Percentiles rank a stretch among this genome's conserved stretches.
phyloP scores from a whole-genome alignment of 2,797 vertebrate genomes.

The Knipowitschia caucasica region DNA sequence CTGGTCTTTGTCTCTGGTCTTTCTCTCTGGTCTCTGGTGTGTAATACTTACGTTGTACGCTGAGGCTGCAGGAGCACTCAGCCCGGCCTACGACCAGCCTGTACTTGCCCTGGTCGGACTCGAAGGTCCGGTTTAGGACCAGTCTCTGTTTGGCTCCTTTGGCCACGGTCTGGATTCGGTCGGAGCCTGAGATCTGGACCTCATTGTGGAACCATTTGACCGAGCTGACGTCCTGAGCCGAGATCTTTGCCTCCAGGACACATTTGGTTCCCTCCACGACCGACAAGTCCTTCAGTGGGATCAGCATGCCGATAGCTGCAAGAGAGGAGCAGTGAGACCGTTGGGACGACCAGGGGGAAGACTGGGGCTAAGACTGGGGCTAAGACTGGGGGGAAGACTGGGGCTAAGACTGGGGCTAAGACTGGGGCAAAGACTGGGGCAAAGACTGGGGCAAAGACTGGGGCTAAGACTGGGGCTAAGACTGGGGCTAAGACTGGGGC shows the following conservation, averaged over 20 bases:
- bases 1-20: too few species aligned
- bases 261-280: conserved; percentile 90
- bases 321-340: neutral
- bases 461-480: too few species aligned
- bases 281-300: conserved; percentile 83
- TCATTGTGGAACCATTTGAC: conserved; percentile 93
- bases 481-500: too few species aligned
- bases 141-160: conserved; percentile 94
- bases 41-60: conserved; percentile 82
- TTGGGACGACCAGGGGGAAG: neutral
- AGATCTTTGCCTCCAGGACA: conserved; percentile 94
- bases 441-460: too few species aligned
- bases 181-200: conserved; percentile 80
- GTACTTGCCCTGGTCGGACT: conserved; percentile 89
- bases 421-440: too few species aligned
- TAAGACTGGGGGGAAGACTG: too few species aligned
- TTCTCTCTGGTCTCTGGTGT: too few species aligned
- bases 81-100: conserved; percentile 87
- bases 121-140: conserved; percentile 84
- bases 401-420: too few species aligned
- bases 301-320: conserved; percentile 85
- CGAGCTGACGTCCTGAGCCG: conserved; percentile 87
- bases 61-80: conserved; percentile 86
- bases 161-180: conserved; percentile 86
- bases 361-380: neutral